Evolutionary conservation across 2,888 invertebrate species (phyloP).

Genomic region (Philereme vetulata): DNA sequence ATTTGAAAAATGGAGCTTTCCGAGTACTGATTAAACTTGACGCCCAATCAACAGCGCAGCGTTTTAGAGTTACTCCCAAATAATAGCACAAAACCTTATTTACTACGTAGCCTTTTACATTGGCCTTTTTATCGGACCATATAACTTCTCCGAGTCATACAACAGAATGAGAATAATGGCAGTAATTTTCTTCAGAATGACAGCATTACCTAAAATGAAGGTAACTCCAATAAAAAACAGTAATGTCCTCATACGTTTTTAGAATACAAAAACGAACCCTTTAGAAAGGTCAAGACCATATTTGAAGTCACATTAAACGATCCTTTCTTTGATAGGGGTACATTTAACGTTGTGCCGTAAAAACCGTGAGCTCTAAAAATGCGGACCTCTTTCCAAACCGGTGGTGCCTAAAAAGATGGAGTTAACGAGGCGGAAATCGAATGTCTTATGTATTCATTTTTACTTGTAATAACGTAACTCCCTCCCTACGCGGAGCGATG

Average conservation of each 20-base stretch:
- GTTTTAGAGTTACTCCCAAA: too few species aligned
- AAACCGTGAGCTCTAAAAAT: constrained; percentile 23
- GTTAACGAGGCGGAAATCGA: constrained; percentile 31
- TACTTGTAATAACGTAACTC: constrained; percentile 26
- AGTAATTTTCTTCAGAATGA: constrained; percentile 2
- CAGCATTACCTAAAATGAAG: constrained; percentile 2
- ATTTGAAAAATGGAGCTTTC: neutral
- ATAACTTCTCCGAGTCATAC: neutral
- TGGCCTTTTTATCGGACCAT: neutral
- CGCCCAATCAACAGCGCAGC: too few species aligned
- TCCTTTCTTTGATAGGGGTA: constrained; percentile 18
- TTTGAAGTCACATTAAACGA: constrained; percentile 22
- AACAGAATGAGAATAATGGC: neutral
- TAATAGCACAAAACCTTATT: too few species aligned
- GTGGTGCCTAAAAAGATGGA: constrained; percentile 26
- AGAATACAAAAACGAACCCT: constrained; percentile 17
- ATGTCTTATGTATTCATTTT: constrained; percentile 32
- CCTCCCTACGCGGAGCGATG: constrained; percentile 21
- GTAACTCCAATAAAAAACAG: constrained; percentile 9
- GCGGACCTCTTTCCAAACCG: constrained; percentile 23
- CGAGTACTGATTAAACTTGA: too few species aligned
- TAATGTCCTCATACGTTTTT: constrained; percentile 12
- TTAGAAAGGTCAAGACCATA: constrained; percentile 11
- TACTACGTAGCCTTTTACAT: neutral
- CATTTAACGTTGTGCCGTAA: constrained; percentile 19